Evolutionary conservation across 1,140 invertebrate genomes (phyloP).

Genomic region (Tenebrio molitor): DNA sequence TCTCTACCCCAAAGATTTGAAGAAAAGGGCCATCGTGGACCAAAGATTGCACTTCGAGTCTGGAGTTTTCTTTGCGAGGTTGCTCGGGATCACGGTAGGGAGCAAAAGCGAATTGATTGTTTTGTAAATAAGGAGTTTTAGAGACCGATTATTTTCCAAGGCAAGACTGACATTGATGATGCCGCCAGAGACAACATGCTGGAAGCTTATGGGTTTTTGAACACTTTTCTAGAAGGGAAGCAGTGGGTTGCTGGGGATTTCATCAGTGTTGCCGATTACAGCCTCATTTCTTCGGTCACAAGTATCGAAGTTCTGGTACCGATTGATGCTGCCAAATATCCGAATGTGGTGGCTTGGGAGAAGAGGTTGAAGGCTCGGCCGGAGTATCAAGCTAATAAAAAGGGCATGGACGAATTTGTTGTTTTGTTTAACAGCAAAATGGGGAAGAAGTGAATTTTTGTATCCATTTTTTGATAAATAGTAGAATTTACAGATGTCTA

Average conservation of each 20-base stretch:
- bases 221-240: slow-evolving; percentile 39
- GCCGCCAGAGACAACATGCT: neutral
- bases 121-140: neutral
- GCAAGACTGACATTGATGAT: neutral
- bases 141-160: slow-evolving; percentile 1
- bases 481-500: slow-evolving; percentile 52
- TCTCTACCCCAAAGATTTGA: slow-evolving; percentile 72
- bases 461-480: too few relatives aligned
- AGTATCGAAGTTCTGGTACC: neutral
- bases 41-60: slow-evolving; percentile 72
- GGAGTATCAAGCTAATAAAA: neutral
- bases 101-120: too few relatives aligned
- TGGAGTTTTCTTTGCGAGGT: slow-evolving; percentile 1
- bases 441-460: too few relatives aligned
- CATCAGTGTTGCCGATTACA: slow-evolving; percentile 33
- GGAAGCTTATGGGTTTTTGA: slow-evolving; percentile 36
- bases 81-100: neutral
- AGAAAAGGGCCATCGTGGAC: slow-evolving; percentile 70
- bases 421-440: too few relatives aligned
- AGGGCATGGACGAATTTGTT: too few relatives aligned
- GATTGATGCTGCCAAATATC: slow-evolving; percentile 11
- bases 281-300: neutral
- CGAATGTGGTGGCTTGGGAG: slow-evolving; percentile 17
- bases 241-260: slow-evolving; percentile 41
- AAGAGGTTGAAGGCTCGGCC: slow-evolving; percentile 39